These are phyloP conservation scores for Cecidostiba fungosa DNA, from an alignment of 2,888 invertebrate species.

Conservation along the genomic window DNA sequence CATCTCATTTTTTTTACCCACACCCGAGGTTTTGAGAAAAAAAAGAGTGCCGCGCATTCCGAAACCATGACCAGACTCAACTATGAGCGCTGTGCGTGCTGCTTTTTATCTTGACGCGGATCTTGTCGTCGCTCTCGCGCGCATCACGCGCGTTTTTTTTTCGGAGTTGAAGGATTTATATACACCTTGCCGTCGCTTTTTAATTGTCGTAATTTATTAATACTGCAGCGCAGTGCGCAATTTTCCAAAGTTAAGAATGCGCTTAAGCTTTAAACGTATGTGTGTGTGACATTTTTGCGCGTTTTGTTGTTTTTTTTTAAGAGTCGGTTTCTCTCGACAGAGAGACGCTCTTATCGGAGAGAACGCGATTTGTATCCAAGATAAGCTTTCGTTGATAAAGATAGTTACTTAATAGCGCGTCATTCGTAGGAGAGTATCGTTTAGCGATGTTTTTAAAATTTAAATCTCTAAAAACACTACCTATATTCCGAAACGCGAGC, in stretches of 20 bases:
- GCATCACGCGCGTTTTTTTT: conserved; percentile 5
- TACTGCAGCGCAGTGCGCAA: background rate
- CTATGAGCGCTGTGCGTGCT: background rate
- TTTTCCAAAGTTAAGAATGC: background rate
- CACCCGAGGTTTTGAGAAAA: conserved; percentile 2
- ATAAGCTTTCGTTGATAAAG: background rate
- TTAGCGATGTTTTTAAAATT: background rate
- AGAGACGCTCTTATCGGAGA: background rate
- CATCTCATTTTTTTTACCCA: background rate
- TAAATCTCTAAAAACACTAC: background rate
- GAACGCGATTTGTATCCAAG: background rate
- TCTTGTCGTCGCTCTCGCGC: conserved; percentile 31
- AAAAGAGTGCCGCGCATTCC: conserved; percentile 19
- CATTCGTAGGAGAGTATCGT: too few species aligned
- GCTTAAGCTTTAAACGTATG: background rate
- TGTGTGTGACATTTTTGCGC: background rate
- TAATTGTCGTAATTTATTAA: conserved; percentile 7
- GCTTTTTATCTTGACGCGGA: conserved; percentile 30
- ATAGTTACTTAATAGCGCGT: background rate
- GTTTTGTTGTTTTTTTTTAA: background rate
- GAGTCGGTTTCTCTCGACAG: background rate
- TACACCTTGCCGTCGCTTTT: background rate
- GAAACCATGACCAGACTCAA: conserved; percentile 52
- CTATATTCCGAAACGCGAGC: conserved; percentile 26
- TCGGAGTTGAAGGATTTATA: background rate